A percentile compares a stretch with the other conserved stretches of the same genome.
phyloP scores from a whole-genome alignment of 2,888 invertebrate genomes.

The Steinernema carpocapsae region DNA sequence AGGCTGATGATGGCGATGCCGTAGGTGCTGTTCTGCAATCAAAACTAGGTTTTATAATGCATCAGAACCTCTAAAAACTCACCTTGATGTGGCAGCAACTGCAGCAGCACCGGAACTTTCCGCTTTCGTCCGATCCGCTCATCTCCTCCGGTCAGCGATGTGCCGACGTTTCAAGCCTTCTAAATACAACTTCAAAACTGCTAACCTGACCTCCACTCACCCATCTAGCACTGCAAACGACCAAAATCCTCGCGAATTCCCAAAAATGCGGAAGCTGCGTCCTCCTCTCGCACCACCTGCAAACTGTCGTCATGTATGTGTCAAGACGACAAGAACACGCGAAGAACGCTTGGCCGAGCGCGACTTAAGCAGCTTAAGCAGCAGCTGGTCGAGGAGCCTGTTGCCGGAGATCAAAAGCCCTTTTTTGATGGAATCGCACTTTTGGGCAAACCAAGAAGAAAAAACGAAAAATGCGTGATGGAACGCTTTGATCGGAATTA shows the following conservation, averaged over 20 bases:
- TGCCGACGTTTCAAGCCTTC: conserved; percentile 29
- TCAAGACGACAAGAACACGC: conserved; percentile 1
- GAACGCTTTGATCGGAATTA: conserved; percentile 17
- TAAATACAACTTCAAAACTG: background rate
- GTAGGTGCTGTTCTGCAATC: conserved; percentile 42
- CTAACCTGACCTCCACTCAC: background rate
- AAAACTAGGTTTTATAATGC: background rate
- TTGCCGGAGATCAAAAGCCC: background rate
- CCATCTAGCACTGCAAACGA: background rate
- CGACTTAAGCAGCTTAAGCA: conserved; percentile 23
- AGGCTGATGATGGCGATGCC: conserved; percentile 47
- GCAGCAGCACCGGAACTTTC: conserved; percentile 19
- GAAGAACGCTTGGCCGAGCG: background rate
- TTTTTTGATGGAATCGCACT: background rate
- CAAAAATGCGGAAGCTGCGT: background rate
- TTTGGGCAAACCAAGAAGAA: background rate
- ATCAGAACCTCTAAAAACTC: background rate
- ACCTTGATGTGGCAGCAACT: conserved; percentile 24
- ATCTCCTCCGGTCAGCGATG: conserved; percentile 30
- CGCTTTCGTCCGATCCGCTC: background rate
- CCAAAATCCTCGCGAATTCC: background rate
- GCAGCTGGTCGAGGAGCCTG: background rate
- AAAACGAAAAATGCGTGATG: background rate
- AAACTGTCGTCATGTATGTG: background rate
- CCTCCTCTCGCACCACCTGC: background rate